These are phyloP conservation scores for Cepaea nemoralis DNA, from an alignment of 1,140 invertebrate genomes.

Conservation along the genomic window DNA sequence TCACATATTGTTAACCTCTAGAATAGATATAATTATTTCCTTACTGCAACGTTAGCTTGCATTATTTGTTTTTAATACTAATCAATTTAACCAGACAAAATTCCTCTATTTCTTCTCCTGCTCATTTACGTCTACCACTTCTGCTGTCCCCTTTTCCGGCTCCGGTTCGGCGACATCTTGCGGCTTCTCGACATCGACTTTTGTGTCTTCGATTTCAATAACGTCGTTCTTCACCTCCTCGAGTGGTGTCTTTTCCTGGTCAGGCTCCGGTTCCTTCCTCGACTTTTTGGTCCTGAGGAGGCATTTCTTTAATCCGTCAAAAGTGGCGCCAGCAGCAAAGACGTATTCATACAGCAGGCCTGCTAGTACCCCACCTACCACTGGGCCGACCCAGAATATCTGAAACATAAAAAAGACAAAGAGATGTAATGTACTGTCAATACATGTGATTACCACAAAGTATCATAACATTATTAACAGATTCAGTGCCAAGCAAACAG, in stretches of 20 bases:
- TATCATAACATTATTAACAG: too few relatives aligned
- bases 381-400: slow-evolving; percentile 91
- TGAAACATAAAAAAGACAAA: slow-evolving; percentile 31
- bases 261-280: slow-evolving; percentile 35
- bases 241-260: slow-evolving; percentile 47
- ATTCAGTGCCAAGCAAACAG: too few relatives aligned
- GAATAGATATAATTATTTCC: too few relatives aligned
- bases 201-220: slow-evolving; percentile 31
- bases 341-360: slow-evolving; percentile 80
- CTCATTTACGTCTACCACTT: slow-evolving; percentile 3
- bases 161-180: slow-evolving; percentile 3
- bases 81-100: too few relatives aligned
- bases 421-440: too few relatives aligned
- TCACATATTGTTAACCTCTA: too few relatives aligned
- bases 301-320: slow-evolving; percentile 52
- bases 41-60: too few relatives aligned
- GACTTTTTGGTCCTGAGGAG: slow-evolving; percentile 51
- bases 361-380: slow-evolving; percentile 82
- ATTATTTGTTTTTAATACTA: too few relatives aligned
- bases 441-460: too few relatives aligned
- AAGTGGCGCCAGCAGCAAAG: slow-evolving; percentile 56
- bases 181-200: not conserved
- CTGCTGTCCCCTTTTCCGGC: not conserved
- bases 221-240: slow-evolving; percentile 42
- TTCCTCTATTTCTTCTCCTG: slow-evolving; percentile 1